A percentile compares a stretch with the other conserved stretches of the same genome.
Evolutionary conservation across 2,113 vertebrate genomes (phyloP).

Genomic region (Osmerus mordax): DNA sequence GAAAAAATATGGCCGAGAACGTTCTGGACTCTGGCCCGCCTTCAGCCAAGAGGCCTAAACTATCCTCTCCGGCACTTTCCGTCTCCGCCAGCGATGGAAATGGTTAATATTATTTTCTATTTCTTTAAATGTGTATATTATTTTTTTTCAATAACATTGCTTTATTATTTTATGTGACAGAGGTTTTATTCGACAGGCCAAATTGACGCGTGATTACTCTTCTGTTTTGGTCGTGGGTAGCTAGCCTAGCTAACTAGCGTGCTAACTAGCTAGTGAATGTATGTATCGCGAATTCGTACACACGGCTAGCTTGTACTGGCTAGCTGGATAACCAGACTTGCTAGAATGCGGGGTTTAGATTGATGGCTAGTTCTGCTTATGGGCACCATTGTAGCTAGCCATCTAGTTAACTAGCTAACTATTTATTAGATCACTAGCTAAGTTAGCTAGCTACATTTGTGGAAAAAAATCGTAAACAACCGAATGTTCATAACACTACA

Average conservation of each 20-base stretch:
- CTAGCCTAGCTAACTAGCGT: conserved; percentile 59
- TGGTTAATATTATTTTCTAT: conserved; percentile 68
- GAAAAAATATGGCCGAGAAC: conserved; percentile 99
- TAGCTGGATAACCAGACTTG: conserved; percentile 38
- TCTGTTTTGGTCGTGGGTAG: conserved; percentile 69
- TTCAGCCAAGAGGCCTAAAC: conserved; percentile 99
- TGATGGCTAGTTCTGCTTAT: no score
- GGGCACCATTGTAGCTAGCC: neutral
- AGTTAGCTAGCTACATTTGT: conserved; percentile 5
- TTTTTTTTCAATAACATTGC: neutral
- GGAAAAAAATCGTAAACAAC: no score
- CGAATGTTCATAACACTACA: no score
- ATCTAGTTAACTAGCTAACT: conserved; percentile 4
- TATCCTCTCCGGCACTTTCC: conserved; percentile 97
- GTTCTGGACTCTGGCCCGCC: conserved; percentile 99
- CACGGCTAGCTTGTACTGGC: conserved; percentile 55
- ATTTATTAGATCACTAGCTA: neutral
- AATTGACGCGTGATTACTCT: conserved; percentile 48
- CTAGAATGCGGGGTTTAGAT: conserved; percentile 28
- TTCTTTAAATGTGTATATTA: conserved; percentile 2
- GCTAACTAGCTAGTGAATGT: conserved; percentile 56
- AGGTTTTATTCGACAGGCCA: neutral
- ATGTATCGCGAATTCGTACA: conserved; percentile 63
- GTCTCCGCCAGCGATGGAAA: conserved; percentile 95
- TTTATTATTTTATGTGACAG: conserved; percentile 18